phyloP scores from a whole-genome alignment of 2,888 invertebrate species.

The Oegoconia quadripuncta region DNA sequence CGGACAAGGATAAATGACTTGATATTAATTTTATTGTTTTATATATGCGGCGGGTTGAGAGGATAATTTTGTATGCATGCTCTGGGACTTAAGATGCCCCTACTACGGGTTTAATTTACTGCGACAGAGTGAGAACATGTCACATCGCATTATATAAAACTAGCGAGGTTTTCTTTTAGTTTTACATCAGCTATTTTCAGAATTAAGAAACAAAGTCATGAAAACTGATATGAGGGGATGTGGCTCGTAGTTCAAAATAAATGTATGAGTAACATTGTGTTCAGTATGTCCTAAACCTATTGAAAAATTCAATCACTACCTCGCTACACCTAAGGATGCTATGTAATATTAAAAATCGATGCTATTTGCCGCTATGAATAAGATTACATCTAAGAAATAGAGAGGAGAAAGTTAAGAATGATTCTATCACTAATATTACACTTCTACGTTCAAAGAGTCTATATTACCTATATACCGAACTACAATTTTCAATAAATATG shows the following conservation, averaged over 20 bases:
- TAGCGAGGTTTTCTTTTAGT: too few species aligned
- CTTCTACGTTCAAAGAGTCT: conserved; percentile 34
- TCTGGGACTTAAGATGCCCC: conserved; percentile 28
- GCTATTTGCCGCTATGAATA: conserved; percentile 44
- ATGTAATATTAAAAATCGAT: conserved; percentile 42
- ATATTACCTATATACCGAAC: conserved; percentile 30
- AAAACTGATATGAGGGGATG: too few species aligned
- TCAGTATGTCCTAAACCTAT: conserved; percentile 53
- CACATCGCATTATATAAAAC: too few species aligned
- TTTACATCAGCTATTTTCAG: too few species aligned
- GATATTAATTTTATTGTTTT: conserved; percentile 49
- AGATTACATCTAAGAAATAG: conserved; percentile 33
- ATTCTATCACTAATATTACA: conserved; percentile 39
- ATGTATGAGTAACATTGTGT: conserved; percentile 36
- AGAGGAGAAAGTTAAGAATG: conserved; percentile 42
- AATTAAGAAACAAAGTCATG: too few species aligned
- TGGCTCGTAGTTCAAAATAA: too few species aligned
- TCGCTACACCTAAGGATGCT: conserved; percentile 46
- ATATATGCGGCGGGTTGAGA: conserved; percentile 26
- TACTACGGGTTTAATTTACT: conserved; percentile 20
- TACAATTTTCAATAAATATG: conserved; percentile 60
- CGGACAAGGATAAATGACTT: conserved; percentile 44
- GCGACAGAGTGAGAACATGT: conserved; percentile 1
- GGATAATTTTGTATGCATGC: conserved; percentile 42
- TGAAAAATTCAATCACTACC: conserved; percentile 59